These are phyloP conservation scores for Hycleus phaleratus DNA, from an alignment of 1,140 invertebrate genomes.

Conservation along the genomic window DNA sequence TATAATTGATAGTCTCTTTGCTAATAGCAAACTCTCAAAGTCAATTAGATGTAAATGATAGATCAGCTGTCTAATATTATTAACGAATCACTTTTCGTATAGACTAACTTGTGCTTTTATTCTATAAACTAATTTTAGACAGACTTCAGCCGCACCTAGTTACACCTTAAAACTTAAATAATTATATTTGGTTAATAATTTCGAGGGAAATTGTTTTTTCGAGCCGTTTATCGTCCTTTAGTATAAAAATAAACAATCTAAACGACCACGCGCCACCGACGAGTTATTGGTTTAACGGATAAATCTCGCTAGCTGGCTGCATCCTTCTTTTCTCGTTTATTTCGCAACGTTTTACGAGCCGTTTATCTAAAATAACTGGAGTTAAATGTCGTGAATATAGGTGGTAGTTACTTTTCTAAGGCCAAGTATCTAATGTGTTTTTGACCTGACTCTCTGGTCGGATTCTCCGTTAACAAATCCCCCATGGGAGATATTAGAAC, in stretches of 20 bases:
- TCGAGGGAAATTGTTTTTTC: too few species aligned
- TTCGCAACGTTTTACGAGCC: constrained; percentile 8
- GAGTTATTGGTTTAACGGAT: too few species aligned
- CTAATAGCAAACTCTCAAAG: constrained; percentile 23
- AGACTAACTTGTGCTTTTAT: constrained; percentile 11
- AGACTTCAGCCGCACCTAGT: constrained; percentile 3
- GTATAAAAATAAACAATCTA: too few species aligned
- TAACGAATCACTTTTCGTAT: constrained; percentile 27
- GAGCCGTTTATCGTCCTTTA: too few species aligned
- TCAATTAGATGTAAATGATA: constrained; percentile 33
- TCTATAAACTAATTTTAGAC: constrained; percentile 15
- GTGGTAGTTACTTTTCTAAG: constrained; percentile 18
- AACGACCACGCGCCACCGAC: too few species aligned
- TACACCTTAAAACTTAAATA: too few species aligned
- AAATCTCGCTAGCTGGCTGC: too few species aligned
- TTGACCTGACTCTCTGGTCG: constrained; percentile 12
- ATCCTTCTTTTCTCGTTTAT: too few species aligned
- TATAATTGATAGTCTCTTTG: constrained; percentile 13
- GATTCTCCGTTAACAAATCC: constrained; percentile 6
- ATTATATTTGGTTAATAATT: too few species aligned
- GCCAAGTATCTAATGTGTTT: constrained; percentile 17
- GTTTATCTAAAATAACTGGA: constrained; percentile 17
- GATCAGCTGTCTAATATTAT: constrained; percentile 29
- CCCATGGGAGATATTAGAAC: constrained; percentile 24
- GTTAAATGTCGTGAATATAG: constrained; percentile 18